Evolutionary conservation across 2,113 vertebrate species (phyloP).

Genomic region (Falco punctatus): DNA sequence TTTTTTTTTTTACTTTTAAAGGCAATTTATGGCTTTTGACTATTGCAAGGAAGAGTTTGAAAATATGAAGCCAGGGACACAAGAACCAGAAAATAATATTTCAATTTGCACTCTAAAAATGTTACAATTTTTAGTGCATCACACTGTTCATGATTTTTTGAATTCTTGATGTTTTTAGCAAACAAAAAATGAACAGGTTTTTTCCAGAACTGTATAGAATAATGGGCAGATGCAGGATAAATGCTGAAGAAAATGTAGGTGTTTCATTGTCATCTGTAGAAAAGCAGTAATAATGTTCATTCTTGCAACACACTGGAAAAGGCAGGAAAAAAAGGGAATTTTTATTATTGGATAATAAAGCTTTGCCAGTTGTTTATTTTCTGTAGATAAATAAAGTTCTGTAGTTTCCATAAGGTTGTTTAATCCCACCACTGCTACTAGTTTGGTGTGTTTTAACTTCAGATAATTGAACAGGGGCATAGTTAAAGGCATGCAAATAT

Average conservation of each 20-base stretch:
- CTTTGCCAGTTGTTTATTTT: background rate
- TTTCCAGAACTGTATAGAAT: background rate
- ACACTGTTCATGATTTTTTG: accelerated
- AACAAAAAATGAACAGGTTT: background rate
- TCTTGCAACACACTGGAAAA: background rate
- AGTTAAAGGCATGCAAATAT: background rate
- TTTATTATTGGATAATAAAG: background rate
- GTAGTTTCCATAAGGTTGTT: background rate
- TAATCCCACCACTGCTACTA: background rate
- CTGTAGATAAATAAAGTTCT: background rate
- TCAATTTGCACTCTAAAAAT: background rate
- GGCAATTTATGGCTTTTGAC: background rate
- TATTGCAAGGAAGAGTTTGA: background rate
- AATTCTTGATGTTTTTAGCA: background rate
- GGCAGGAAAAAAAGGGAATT: background rate
- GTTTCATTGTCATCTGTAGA: background rate
- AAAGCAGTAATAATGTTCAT: background rate
- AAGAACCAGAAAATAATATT: background rate
- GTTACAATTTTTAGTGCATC: background rate
- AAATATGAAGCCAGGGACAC: background rate
- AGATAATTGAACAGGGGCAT: background rate
- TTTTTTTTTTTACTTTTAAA: background rate
- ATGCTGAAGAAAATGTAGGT: background rate
- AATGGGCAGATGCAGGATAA: background rate
- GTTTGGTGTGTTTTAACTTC: background rate